Percentiles rank a stretch among this genome's conserved stretches.
These are phyloP conservation scores for Argyresthia goedartella DNA, from an alignment of 2,888 invertebrate species.

Conservation along the genomic window DNA sequence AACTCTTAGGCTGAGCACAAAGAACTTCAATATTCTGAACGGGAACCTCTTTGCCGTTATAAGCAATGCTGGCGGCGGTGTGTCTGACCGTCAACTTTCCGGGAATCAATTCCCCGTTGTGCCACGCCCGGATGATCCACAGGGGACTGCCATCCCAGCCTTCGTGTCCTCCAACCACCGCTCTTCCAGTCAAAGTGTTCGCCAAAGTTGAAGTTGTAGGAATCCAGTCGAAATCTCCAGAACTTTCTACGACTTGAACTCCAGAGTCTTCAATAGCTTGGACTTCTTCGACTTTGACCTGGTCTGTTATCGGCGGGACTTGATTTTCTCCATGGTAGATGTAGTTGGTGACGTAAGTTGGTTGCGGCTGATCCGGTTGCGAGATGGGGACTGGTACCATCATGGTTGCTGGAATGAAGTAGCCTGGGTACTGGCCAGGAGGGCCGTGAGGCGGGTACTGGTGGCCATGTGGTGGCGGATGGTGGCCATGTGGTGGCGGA, in stretches of 20 bases:
- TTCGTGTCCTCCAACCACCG: slow-evolving; percentile 57
- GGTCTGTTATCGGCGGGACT: slow-evolving; percentile 16
- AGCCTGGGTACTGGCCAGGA: slow-evolving; percentile 23
- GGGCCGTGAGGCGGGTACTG: slow-evolving; percentile 13
- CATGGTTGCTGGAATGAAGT: slow-evolving; percentile 39
- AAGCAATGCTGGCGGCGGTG: slow-evolving; percentile 46
- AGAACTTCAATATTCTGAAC: slow-evolving; percentile 60
- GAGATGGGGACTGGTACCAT: slow-evolving; percentile 41
- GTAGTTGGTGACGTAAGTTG: slow-evolving; percentile 57
- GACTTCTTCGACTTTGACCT: slow-evolving; percentile 11
- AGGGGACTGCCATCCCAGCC: slow-evolving; percentile 63
- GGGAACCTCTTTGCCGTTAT: slow-evolving; percentile 48
- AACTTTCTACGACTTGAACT: slow-evolving; percentile 37
- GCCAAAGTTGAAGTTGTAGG: slow-evolving; percentile 48
- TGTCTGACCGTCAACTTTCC: slow-evolving; percentile 59
- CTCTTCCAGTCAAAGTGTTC: slow-evolving; percentile 38
- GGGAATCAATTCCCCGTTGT: slow-evolving; percentile 56
- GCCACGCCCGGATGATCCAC: slow-evolving; percentile 59
- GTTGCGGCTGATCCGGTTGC: slow-evolving; percentile 17
- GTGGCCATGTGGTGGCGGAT: neutral
- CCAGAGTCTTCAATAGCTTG: neutral
- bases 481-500: neutral
- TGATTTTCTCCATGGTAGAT: slow-evolving; percentile 46
- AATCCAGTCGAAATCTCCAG: slow-evolving; percentile 56
- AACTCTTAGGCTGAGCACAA: slow-evolving; percentile 39